These are phyloP conservation scores for Helicoverpa zea DNA, from an alignment of 1,140 invertebrate species.

Conservation along the genomic window DNA sequence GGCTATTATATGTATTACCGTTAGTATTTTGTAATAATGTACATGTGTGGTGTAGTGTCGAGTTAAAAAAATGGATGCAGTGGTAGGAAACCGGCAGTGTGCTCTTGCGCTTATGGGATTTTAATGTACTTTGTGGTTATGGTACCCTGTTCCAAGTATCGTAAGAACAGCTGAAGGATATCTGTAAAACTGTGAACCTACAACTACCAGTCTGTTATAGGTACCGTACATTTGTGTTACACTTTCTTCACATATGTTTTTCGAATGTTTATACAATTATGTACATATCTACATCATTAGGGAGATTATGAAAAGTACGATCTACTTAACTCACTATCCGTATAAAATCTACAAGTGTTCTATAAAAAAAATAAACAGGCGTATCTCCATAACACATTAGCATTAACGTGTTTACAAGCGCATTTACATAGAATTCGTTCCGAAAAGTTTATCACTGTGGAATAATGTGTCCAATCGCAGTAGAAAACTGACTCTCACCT, in stretches of 20 bases:
- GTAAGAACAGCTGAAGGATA: background rate
- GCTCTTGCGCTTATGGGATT: slow-evolving; percentile 7
- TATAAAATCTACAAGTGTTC: slow-evolving; percentile 16
- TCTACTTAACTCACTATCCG: background rate
- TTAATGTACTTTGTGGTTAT: slow-evolving; percentile 26
- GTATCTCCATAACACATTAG: background rate
- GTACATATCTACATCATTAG: background rate
- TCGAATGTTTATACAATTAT: background rate
- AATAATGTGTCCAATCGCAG: slow-evolving; percentile 7
- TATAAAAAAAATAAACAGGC: background rate
- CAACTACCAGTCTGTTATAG: background rate
- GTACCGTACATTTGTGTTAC: no score
- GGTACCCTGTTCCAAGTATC: background rate
- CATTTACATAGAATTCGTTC: slow-evolving; percentile 31
- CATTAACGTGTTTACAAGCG: slow-evolving; percentile 17
- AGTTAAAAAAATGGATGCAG: slow-evolving; percentile 25
- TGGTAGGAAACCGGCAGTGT: background rate
- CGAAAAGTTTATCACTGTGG: slow-evolving; percentile 5
- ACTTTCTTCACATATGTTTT: no score
- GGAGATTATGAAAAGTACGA: background rate
- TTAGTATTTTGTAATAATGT: slow-evolving; percentile 38
- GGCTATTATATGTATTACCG: slow-evolving; percentile 50
- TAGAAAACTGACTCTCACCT: slow-evolving; percentile 61
- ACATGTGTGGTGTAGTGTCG: no score
- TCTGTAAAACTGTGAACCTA: background rate